Percentiles rank a stretch among this genome's conserved stretches.
phyloP scores from a whole-genome alignment of 2,797 vertebrate genomes.

The Benthosema pterotum region DNA sequence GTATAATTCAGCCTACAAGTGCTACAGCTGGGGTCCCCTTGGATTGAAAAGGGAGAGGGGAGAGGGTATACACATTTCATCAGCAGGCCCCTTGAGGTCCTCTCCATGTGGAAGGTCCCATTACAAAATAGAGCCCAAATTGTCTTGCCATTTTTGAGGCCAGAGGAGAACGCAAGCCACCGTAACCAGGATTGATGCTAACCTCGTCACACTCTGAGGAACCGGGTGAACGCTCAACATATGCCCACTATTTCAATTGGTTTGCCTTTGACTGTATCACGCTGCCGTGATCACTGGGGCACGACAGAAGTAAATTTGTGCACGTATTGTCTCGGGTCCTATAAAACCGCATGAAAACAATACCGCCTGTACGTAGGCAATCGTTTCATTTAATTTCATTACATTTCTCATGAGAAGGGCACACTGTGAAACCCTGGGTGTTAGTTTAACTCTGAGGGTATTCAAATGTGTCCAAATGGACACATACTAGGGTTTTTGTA shows the following conservation, averaged over 20 bases:
- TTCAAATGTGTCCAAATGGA: neutral
- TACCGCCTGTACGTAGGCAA: constrained; percentile 3
- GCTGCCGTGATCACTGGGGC: neutral
- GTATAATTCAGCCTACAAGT: constrained; percentile 43
- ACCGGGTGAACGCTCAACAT: neutral
- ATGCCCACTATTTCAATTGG: no score
- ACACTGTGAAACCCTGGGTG: no score
- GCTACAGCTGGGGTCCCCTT: constrained; percentile 19
- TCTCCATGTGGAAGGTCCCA: constrained; percentile 12
- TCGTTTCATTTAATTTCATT: constrained; percentile 11
- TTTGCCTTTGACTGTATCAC: no score
- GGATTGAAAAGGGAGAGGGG: neutral
- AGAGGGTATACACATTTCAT: constrained; percentile 32
- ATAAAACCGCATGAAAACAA: neutral
- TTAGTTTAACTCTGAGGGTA: neutral
- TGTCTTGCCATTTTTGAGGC: constrained; percentile 10
- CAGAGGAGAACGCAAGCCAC: neutral
- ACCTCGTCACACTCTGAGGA: constrained; percentile 1
- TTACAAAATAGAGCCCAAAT: constrained; percentile 1
- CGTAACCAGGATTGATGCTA: constrained; percentile 4
- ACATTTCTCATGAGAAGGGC: constrained; percentile 15
- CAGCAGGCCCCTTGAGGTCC: constrained; percentile 26
- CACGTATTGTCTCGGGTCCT: no score
- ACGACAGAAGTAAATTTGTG: neutral
- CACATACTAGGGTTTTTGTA: no score